A percentile compares a stretch with the other conserved stretches of the same genome.
These are phyloP conservation scores for Archips xylosteana DNA, from an alignment of 2,888 invertebrate genomes.

Conservation along the genomic window DNA sequence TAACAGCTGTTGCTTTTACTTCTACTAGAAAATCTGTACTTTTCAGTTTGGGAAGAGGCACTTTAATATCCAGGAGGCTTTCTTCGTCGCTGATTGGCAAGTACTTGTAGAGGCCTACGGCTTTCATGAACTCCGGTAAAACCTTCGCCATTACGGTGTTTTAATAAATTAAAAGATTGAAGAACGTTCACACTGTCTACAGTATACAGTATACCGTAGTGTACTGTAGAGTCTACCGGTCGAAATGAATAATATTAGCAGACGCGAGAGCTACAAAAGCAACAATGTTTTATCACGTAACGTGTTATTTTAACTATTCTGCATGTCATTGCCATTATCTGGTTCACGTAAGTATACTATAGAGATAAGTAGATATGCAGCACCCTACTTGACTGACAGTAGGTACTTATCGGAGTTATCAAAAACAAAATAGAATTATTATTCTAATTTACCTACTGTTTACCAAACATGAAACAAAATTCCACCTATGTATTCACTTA, in stretches of 20 bases:
- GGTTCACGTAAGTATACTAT: not conserved
- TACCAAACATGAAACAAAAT: too few relatives aligned
- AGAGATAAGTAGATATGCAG: too few relatives aligned
- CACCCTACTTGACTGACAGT: not conserved
- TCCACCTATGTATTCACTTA: too few relatives aligned
- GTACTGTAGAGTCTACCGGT: constrained; percentile 2
- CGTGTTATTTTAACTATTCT: not conserved
- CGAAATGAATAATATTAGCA: constrained; percentile 13
- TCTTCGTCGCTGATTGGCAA: constrained; percentile 68
- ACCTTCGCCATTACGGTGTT: constrained; percentile 47
- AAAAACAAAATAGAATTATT: not conserved
- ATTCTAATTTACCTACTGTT: not conserved
- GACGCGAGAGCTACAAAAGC: not conserved
- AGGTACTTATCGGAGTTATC: not conserved
- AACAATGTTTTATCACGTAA: not conserved
- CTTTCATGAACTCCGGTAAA: constrained; percentile 74
- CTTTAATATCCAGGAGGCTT: constrained; percentile 71
- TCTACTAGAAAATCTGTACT: constrained; percentile 69
- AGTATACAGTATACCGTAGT: too few relatives aligned
- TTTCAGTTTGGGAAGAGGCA: constrained; percentile 61
- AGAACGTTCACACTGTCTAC: constrained; percentile 17
- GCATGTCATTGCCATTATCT: constrained; percentile 3
- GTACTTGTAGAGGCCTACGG: constrained; percentile 76
- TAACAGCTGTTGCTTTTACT: constrained; percentile 74
- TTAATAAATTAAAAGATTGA: not conserved